Evolutionary conservation across 2,113 vertebrate genomes (phyloP), one percentile per base, ranked within the genome.

Genomic region (Thymallus thymallus): DNA sequence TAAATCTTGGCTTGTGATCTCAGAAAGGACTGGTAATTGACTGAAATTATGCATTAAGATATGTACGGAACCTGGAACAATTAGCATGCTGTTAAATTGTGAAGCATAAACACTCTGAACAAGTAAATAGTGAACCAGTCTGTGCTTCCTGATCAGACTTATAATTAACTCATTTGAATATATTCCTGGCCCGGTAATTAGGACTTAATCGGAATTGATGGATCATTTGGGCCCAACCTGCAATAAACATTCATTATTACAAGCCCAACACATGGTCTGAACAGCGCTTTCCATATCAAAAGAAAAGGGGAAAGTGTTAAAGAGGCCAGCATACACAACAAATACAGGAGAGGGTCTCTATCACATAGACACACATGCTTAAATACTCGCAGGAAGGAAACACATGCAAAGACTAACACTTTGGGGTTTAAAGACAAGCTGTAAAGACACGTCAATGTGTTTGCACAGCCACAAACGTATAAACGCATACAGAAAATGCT

Each of bases 181-280:
- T 67, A 77, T 88, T 84, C 76, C 75, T 83, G 78, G 76, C 72
- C 76, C 41, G 24, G 84, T 88, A 89, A 91, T 88, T 89, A 86
- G 77, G 82, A 83, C 82, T 80, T 90, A 89, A 91, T 91, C 76
- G 72, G 74, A 87, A 91, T 71, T 90, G 88, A 92, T 90, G 83
- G 84, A 90, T 92, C 83, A 85, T 88, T 89, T 82, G 82, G 80
- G 82, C 80, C 81, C 84, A 78, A 86, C 88, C 76, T 85, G 86
- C 81, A 89, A 88, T 85, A 88, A 88, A 84, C 79, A 89, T 90
- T 89, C 80, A 90, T 87, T 89, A 90, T 86, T 84, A 85, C 81
- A 85, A 85, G 75, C 76, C 26, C 56, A 77, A 78, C 90, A 89
- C 86, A 87, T 83, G 84, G 86, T 79, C 72, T 58, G 63, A 76